These are phyloP conservation scores for Dipodomys merriami DNA, from an alignment of 2,113 vertebrate genomes.

Conservation along the genomic window DNA sequence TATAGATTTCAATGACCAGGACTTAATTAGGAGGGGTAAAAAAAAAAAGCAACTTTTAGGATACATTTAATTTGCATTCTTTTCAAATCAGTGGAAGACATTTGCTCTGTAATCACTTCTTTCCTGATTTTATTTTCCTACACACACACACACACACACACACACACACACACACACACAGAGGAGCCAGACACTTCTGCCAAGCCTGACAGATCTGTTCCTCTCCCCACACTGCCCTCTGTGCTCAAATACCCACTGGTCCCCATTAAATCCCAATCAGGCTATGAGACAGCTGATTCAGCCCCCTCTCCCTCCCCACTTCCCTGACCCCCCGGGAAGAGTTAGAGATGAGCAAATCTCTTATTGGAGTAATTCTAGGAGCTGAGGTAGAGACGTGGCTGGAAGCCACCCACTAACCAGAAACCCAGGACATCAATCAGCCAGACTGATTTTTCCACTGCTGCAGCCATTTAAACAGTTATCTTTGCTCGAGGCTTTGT, in stretches of 20 bases:
- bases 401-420: slow-evolving; percentile 82
- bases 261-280: slow-evolving; percentile 76
- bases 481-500: slow-evolving; percentile 81
- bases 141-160: slow-evolving; percentile 31
- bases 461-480: slow-evolving; percentile 78
- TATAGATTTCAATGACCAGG: background rate
- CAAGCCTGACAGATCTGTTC: slow-evolving; percentile 33
- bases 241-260: slow-evolving; percentile 54
- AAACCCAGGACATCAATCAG: slow-evolving; percentile 80
- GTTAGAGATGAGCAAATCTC: slow-evolving; percentile 73
- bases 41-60: slow-evolving; percentile 33
- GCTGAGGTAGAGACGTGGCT: slow-evolving; percentile 76
- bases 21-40: background rate
- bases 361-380: slow-evolving; percentile 80
- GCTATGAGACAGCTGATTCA: slow-evolving; percentile 72
- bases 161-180: slow-evolving; percentile 42
- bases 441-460: slow-evolving; percentile 77
- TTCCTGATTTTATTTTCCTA: slow-evolving; percentile 62
- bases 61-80: slow-evolving; percentile 55
- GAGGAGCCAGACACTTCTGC: slow-evolving; percentile 49
- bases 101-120: slow-evolving; percentile 34
- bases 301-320: background rate
- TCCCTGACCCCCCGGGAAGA: slow-evolving; percentile 48
- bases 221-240: background rate
- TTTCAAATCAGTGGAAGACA: slow-evolving; percentile 66